Base-by-base conservation (phyloP, 2,797 vertebrate species). In the Sorex maritimensis region DNA sequence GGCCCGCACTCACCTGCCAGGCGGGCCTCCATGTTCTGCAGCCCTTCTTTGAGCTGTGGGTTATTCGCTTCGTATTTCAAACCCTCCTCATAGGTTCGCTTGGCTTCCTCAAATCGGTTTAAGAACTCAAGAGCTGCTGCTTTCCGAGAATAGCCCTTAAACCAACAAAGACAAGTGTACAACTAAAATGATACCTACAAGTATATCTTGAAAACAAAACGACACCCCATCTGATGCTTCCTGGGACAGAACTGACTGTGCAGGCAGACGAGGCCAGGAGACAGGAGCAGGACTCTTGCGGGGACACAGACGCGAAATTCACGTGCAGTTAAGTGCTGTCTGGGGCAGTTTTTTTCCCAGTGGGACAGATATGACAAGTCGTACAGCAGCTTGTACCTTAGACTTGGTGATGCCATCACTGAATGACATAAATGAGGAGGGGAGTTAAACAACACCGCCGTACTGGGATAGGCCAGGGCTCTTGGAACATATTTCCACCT, bases 131-230 rank as follows among this genome's bases (percentile, higher is more conserved):
- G 95, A 0, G 99, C 99, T 0, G 99, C 98, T 74, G 99, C 99
- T 98, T 99, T 99, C 81, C 99, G 97, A 0, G 99, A 99, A 96
- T 99, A 99, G 14, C 99, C 99, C 99, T 99, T 94, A 69, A 95
- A 55, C 84, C 94, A 88, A 9, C 55, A 77, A 41, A 80, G 24
- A 74, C 30, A 24, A 5, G 17, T 17, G 6, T 28, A 13, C 24
- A 55, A 68, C 49, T 14, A 61, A 30, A 86, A 77, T 68, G 8
- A 30, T 14, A 61, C 12, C 24, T 13, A 46, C 2, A n/a, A 21
- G 7, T 71, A 86, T 89, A 73, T 14, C 28, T 12, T 34, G 14
- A 89, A 93, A 8, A 55, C 44, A 23, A 46, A 44, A 21, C 17
- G 52, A 61, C 11, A 86, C 68, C 0, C 11, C 78, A 26, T 1